A percentile compares a stretch with the other conserved stretches of the same genome.
These are phyloP conservation scores for Formica aserva DNA, from an alignment of 2,888 invertebrate species.

Conservation along the genomic window DNA sequence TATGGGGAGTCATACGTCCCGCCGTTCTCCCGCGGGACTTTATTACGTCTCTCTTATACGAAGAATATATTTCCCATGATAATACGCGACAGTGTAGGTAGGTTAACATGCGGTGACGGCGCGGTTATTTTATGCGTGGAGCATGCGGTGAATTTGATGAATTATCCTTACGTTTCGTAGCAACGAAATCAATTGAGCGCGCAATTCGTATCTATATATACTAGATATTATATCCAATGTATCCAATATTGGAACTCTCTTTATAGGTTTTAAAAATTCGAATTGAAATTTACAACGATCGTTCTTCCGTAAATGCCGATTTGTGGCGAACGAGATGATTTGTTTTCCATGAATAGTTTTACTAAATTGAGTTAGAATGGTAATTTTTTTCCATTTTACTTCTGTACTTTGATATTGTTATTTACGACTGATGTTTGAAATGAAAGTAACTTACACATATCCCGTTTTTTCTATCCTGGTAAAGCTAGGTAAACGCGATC, in stretches of 20 bases:
- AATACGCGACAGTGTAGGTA: slow-evolving; percentile 52
- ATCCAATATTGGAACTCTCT: not conserved
- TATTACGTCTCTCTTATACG: slow-evolving; percentile 71
- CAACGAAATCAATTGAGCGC: slow-evolving; percentile 15
- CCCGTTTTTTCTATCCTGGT: not conserved
- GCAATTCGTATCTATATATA: not conserved
- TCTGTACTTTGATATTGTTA: slow-evolving; percentile 10
- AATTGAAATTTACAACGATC: slow-evolving; percentile 24
- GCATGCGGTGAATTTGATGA: slow-evolving; percentile 50
- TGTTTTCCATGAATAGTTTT: slow-evolving; percentile 11
- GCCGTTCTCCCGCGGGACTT: slow-evolving; percentile 67
- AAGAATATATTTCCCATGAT: slow-evolving; percentile 75
- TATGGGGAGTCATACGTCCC: slow-evolving; percentile 51
- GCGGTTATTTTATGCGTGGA: slow-evolving; percentile 47
- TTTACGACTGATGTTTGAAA: slow-evolving; percentile 28
- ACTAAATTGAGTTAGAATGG: slow-evolving; percentile 33
- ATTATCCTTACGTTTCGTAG: slow-evolving; percentile 33
- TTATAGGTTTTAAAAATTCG: not conserved
- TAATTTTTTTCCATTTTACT: slow-evolving; percentile 37
- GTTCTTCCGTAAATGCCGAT: slow-evolving; percentile 15
- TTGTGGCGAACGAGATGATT: not conserved
- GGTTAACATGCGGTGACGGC: slow-evolving; percentile 41
- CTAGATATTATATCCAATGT: not conserved
- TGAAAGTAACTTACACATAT: slow-evolving; percentile 25
- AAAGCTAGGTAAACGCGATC: slow-evolving; percentile 29